phyloP scores from a whole-genome alignment of 2,113 vertebrate species.

The Anguilla japonica region DNA sequence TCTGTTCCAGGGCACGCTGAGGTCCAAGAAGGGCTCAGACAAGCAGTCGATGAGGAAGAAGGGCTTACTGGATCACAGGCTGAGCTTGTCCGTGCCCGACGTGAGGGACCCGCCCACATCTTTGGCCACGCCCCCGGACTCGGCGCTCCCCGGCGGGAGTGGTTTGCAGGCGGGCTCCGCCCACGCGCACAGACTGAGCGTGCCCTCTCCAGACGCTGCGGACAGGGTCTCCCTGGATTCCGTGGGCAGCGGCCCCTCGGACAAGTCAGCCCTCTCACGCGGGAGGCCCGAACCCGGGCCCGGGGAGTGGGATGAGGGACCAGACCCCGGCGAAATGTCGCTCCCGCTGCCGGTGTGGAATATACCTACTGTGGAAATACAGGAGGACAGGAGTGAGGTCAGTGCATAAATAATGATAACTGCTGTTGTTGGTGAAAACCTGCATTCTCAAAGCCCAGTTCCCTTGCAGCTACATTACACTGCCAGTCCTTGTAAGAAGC shows the following conservation, averaged over 20 bases:
- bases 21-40: conserved; percentile 31
- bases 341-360: conserved; percentile 39
- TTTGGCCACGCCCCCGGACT: no score
- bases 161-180: neutral
- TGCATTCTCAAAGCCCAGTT: no score
- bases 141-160: no score
- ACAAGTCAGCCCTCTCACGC: neutral
- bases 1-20: conserved; percentile 46
- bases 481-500: no score
- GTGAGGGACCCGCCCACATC: conserved; percentile 28
- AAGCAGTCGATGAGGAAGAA: conserved; percentile 24
- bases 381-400: conserved; percentile 58
- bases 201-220: conserved; percentile 31
- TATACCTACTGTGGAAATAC: conserved; percentile 13
- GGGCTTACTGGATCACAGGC: conserved; percentile 43
- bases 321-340: neutral
- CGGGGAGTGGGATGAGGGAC: neutral
- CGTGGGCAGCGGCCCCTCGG: neutral
- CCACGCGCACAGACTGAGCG: conserved; percentile 34
- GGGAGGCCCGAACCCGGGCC: no score
- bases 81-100: conserved; percentile 57
- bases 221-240: conserved; percentile 54
- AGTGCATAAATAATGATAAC: neutral
- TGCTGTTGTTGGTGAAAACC: no score
- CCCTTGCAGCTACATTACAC: no score